phyloP scores from a whole-genome alignment of 1,140 invertebrate genomes.

The Acromyrmex charruanus region DNA sequence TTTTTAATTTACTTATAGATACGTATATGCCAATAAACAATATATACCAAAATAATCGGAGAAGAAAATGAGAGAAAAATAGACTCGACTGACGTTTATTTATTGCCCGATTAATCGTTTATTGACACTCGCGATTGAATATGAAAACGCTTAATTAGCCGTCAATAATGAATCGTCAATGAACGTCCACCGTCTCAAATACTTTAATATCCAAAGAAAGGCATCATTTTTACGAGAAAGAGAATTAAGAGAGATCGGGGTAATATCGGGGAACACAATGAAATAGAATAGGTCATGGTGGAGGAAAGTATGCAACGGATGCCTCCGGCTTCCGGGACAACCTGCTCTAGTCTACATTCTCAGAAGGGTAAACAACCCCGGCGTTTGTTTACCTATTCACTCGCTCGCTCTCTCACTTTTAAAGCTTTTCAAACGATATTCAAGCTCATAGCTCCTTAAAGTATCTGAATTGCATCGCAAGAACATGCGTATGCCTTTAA shows the following conservation, averaged over 20 bases:
- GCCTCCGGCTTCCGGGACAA: constrained; percentile 58
- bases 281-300: constrained; percentile 70
- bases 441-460: constrained; percentile 76
- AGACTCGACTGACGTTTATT: constrained; percentile 4
- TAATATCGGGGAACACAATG: constrained; percentile 54
- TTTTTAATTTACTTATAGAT: neutral
- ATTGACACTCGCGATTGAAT: constrained; percentile 24
- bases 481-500: constrained; percentile 32
- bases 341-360: constrained; percentile 71
- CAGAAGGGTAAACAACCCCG: constrained; percentile 76
- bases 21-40: neutral
- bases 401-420: constrained; percentile 70
- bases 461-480: constrained; percentile 61
- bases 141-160: constrained; percentile 29
- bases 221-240: constrained; percentile 11
- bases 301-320: constrained; percentile 67
- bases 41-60: constrained; percentile 2
- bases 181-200: constrained; percentile 6
- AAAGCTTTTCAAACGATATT: constrained; percentile 75
- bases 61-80: constrained; percentile 24
- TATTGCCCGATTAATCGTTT: constrained; percentile 29
- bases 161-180: constrained; percentile 3
- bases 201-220: neutral
- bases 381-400: constrained; percentile 74
- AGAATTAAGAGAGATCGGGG: constrained; percentile 8